Base-by-base conservation (phyloP, 2,797 vertebrate species). In the Typhlichthys subterraneus region DNA sequence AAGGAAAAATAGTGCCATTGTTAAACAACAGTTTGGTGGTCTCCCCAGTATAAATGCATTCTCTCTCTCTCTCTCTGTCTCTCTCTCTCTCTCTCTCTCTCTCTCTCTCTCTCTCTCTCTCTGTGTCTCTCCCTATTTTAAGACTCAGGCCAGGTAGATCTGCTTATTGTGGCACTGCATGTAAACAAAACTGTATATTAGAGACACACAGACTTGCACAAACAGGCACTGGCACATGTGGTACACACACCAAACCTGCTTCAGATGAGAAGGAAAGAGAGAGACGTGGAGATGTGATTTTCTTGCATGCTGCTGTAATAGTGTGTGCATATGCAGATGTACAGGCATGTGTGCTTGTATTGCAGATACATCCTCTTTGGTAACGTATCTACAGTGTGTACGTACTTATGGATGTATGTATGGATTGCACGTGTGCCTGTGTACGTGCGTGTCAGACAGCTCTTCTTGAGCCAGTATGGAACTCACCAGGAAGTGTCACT, bases 121-220 rank as follows among this genome's bases (percentile, higher is more conserved):
- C 17, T 19, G 17, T 19, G 17, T 19, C 17, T 19, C 19, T 3
- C 19, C 2, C 19, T 23, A 23, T 65, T 57, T 60, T n/a, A 65
- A 53, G 52, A 55, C 53, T 49, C 7, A 29, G 61, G 53, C 67
- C 70, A 82, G 77, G 76, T 83, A 65, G 12, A 71, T 53, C 19
- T 23, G 19, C 67, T 65, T 79, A 81, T 87, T 87, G 72, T 84
- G 69, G n/a, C 17, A 81, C 82, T 84, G 72, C 75, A 75, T 85
- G 76, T 73, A 79, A 84, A 83, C 78, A 80, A 64, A 70, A 68
- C 61, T 31, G 19, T 17, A 17, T 10, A 52, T 15, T 17, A 23
- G 19, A 23, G 19, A 23, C 50, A 52, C 50, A 52, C 50, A 52
- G 64, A 55, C 51, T 45, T 82, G 70, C 67, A 82, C 77, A 74